Base-by-base conservation (phyloP, 2,888 invertebrate species). In the Rhimphoctona megacephalus region DNA sequence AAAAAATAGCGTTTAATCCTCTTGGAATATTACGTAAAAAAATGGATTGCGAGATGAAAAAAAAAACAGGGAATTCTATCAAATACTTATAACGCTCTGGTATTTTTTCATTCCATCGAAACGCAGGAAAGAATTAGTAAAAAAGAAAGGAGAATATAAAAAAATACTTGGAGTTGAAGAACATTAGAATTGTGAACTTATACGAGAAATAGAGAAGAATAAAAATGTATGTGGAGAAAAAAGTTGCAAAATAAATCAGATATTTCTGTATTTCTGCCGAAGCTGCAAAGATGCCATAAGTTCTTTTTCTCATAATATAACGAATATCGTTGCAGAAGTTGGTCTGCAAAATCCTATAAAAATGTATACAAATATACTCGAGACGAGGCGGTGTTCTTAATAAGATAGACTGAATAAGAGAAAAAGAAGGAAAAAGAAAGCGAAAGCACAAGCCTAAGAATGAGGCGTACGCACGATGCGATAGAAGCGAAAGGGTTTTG, bases 401-500 rank as follows among this genome's bases (percentile, higher is more conserved):
- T 36, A 36, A 36, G 36, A 52, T 22, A 52, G 64, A 46, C 43
- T 76, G 49, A 46, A 66, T 36, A 25, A 67, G 25, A 74, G 17
- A 39, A 49, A 69, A 39, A 70, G 25, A 61, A 57, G 9, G 30
- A 49, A 61, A 74, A 57, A 17, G 17, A 25, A 33, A 30, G 61
- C 17, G 30, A 61, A 19, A 84, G 69, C 33, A 22, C 11, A 46
- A 49, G 49, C 43, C 19, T 19, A 43, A 64, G 36, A 74, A 69
- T 73, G 80, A 70, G 74, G 61, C 36, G 61, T 22, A 67, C 36
- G 52, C 54, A 25, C 39, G 39, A 39, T 67, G 52, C 19, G 52
- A 78, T 67, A 52, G 61, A 19, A 67, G 49, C 57, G 52, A 61
- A 80, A 69, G 39, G 61, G 80, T 25, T 74, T 84, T 84, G 49